Evolutionary conservation across 2,797 vertebrate genomes (phyloP).

Genomic region (Spondyliosoma cantharus): DNA sequence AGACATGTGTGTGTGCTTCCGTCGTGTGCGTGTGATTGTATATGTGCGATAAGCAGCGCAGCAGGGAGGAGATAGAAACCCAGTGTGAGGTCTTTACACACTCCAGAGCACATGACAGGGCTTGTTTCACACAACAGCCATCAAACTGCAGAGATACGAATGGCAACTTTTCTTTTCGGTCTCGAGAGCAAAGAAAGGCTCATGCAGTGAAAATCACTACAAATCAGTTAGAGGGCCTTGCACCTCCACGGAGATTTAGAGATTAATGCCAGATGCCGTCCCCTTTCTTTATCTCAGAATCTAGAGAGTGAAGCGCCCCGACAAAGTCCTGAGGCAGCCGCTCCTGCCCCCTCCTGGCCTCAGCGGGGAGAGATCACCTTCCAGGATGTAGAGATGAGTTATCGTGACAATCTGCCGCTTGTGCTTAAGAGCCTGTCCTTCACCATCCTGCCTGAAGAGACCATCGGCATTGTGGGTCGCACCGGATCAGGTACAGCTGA

Average conservation of each 20-base stretch:
- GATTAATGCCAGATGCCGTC: slow-evolving; percentile 63
- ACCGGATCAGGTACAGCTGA: slow-evolving; percentile 85
- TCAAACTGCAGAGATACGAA: slow-evolving; percentile 54
- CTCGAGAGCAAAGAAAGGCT: slow-evolving; percentile 50
- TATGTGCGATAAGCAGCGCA: slow-evolving; percentile 37
- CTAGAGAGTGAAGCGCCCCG: slow-evolving; percentile 84
- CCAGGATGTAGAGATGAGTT: slow-evolving; percentile 87
- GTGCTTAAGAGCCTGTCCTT: slow-evolving; percentile 87
- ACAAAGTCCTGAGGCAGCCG: slow-evolving; percentile 47
- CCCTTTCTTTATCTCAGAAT: slow-evolving; percentile 73
- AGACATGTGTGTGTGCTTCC: not conserved
- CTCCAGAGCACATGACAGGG: slow-evolving; percentile 54
- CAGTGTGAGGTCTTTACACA: slow-evolving; percentile 53
- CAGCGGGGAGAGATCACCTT: slow-evolving; percentile 85
- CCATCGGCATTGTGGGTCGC: slow-evolving; percentile 89
- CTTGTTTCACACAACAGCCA: slow-evolving; percentile 60
- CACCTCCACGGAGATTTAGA: slow-evolving; percentile 59
- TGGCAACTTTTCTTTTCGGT: slow-evolving; percentile 36
- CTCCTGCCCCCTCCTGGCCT: slow-evolving; percentile 84
- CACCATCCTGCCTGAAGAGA: slow-evolving; percentile 84
- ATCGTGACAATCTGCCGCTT: slow-evolving; percentile 83
- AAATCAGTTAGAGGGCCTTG: slow-evolving; percentile 42
- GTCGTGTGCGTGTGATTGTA: slow-evolving; percentile 21
- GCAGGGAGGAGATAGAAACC: slow-evolving; percentile 58
- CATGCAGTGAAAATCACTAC: slow-evolving; percentile 51